These are phyloP conservation scores for Poecilobothrus nobilitatus DNA, from an alignment of 2,888 invertebrate genomes.

Conservation along the genomic window DNA sequence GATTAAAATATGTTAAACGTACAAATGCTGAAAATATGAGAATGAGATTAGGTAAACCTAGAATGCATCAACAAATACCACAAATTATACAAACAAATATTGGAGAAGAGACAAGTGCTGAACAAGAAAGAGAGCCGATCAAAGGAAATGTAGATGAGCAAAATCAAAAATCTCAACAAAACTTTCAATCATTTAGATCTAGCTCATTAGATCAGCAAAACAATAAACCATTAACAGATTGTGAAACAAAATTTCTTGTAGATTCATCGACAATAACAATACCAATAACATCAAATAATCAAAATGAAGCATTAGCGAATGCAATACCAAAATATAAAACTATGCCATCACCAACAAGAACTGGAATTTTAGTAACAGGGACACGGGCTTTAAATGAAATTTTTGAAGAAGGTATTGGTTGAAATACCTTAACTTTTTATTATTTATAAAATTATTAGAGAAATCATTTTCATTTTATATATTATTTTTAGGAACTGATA, in stretches of 20 bases:
- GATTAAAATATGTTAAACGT: neutral
- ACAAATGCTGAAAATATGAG: slow-evolving; percentile 11
- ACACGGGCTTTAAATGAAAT: slow-evolving; percentile 56
- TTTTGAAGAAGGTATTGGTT: slow-evolving; percentile 52
- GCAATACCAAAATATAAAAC: slow-evolving; percentile 49
- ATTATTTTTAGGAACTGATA: slow-evolving; percentile 34
- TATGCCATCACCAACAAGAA: slow-evolving; percentile 50
- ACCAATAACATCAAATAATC: slow-evolving; percentile 43
- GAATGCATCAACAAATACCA: slow-evolving; percentile 9
- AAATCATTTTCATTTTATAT: neutral
- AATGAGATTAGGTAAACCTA: slow-evolving; percentile 21
- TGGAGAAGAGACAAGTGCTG: neutral
- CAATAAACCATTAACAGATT: neutral
- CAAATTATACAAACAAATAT: neutral
- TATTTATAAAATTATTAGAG: neutral
- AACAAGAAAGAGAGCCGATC: neutral
- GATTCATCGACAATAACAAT: slow-evolving; percentile 50
- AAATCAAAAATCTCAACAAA: neutral
- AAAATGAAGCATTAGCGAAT: slow-evolving; percentile 30
- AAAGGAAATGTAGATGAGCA: neutral
- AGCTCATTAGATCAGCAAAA: neutral
- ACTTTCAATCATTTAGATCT: neutral
- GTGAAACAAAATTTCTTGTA: slow-evolving; percentile 35
- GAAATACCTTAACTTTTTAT: neutral
- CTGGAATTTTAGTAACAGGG: slow-evolving; percentile 26